phyloP scores from a whole-genome alignment of 2,888 invertebrate genomes.

The Caenorhabditis afra region DNA sequence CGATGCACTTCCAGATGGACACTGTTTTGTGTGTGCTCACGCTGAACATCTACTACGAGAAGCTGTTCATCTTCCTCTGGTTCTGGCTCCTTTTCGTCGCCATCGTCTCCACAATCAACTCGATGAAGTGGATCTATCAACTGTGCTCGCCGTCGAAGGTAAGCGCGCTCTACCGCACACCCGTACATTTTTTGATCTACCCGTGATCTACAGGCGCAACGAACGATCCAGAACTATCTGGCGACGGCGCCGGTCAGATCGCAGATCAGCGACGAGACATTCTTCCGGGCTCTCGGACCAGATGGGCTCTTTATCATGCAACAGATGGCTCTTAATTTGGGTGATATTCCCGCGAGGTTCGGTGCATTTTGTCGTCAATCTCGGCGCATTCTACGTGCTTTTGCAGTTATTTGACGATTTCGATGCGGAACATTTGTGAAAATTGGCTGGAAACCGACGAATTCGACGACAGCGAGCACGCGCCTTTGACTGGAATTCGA shows the following conservation, averaged over 20 bases:
- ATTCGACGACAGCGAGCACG: conserved; percentile 51
- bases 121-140: conserved; percentile 69
- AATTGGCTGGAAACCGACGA: conserved; percentile 60
- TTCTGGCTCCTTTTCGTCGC: conserved; percentile 80
- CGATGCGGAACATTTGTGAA: conserved; percentile 74
- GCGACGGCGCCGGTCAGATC: conserved; percentile 54
- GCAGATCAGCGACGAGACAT: conserved; percentile 48
- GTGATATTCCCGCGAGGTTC: conserved; percentile 78
- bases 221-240: conserved; percentile 57
- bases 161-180: background rate
- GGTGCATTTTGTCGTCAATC: background rate
- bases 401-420: conserved; percentile 74
- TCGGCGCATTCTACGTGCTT: background rate
- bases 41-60: conserved; percentile 80
- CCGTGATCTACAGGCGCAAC: conserved; percentile 31
- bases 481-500: conserved; percentile 46
- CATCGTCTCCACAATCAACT: conserved; percentile 72
- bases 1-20: conserved; percentile 70
- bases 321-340: conserved; percentile 78
- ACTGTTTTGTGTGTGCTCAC: conserved; percentile 79
- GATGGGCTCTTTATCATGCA: conserved; percentile 78
- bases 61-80: conserved; percentile 80
- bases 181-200: background rate
- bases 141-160: conserved; percentile 63
- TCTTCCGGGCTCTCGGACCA: conserved; percentile 68